Conservation (phyloP, 2,113 vertebrate genomes). For the Ciconia stormi region DNA sequence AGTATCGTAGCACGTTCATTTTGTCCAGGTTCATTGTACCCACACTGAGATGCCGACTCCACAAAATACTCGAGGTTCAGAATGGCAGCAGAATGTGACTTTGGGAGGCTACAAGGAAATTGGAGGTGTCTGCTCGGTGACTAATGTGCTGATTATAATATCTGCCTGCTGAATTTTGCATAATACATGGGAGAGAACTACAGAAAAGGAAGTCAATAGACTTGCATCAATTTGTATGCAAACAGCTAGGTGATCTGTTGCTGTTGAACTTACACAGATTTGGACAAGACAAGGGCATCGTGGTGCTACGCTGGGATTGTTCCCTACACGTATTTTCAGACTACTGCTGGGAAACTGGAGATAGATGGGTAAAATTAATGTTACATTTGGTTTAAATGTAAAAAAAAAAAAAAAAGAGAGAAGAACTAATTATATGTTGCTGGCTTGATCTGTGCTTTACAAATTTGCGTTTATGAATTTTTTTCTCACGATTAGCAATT, state of each 20-base stretch:
- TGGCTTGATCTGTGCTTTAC: slow-evolving; percentile 45
- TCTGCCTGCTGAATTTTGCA: slow-evolving; percentile 43
- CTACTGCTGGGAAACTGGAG: neutral
- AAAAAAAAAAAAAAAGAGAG: neutral
- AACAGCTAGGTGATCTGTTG: neutral
- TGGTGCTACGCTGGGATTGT: neutral
- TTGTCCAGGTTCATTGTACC: neutral
- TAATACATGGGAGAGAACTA: neutral
- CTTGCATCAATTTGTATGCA: neutral
- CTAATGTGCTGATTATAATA: slow-evolving; percentile 36
- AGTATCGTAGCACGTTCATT: neutral
- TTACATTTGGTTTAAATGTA: slow-evolving; percentile 26
- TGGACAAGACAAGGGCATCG: neutral
- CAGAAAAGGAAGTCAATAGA: neutral
- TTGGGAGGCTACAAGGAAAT: neutral
- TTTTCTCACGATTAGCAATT: slow-evolving; percentile 55
- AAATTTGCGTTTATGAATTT: slow-evolving; percentile 59
- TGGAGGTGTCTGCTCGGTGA: neutral
- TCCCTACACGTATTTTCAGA: neutral
- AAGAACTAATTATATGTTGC: slow-evolving; percentile 29
- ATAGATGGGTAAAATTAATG: neutral
- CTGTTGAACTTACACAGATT: neutral
- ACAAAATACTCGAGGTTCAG: neutral
- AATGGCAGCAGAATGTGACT: neutral
- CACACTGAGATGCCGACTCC: fast-evolving